Evolutionary conservation across 2,888 invertebrate species (phyloP), one percentile per base, ranked within the genome.

Genomic region (Villa cingulata): DNA sequence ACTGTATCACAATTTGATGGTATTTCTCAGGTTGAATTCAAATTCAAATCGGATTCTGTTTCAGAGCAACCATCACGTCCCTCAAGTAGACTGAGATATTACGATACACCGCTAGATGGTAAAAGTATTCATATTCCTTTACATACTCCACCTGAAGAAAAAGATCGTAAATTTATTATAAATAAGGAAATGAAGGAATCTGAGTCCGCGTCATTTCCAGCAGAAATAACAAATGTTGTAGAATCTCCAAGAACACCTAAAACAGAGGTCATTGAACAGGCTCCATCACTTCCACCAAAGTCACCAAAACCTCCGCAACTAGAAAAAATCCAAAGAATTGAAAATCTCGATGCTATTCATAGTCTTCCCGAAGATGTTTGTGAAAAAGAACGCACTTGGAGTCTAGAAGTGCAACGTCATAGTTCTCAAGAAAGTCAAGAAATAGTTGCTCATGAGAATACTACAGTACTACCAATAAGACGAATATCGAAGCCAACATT

Each of bases 91-190:
- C 55, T 70, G 37, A 73, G 75, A 53, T 79, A 80, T 62, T 78
- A 81, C 59, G 82, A 82, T 55, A 74, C 76, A 41, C 72, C 78
- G 0, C 68, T 74, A 37, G 77, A 80, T 56, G 80, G 79, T 1
- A 71, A 72, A 42, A 73, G 76, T 46, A 80, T 85, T 46, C 77
- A 82, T 53, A 84, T 85, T 57, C 84, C 84, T 1, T 63, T 85
- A 48, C 82, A 81, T 53, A 83, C 83, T n/a, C 83, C 83, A 4
- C 81, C 81, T 1, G 80, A 81, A 52, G 81, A 81, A 58, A 70
- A 72, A 43, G 56, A 64, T 0, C 60, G 61, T n/a, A 59, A 64
- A 29, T 50, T 67, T 43, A 53, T 65, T 12, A 58, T 40, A n/a
- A 43, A 23, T 17, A 34, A 43, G 41, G 49, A 48, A 32, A n/a